Evolutionary conservation across 2,797 vertebrate species (phyloP).

Genomic region (Dipus sagitta): DNA sequence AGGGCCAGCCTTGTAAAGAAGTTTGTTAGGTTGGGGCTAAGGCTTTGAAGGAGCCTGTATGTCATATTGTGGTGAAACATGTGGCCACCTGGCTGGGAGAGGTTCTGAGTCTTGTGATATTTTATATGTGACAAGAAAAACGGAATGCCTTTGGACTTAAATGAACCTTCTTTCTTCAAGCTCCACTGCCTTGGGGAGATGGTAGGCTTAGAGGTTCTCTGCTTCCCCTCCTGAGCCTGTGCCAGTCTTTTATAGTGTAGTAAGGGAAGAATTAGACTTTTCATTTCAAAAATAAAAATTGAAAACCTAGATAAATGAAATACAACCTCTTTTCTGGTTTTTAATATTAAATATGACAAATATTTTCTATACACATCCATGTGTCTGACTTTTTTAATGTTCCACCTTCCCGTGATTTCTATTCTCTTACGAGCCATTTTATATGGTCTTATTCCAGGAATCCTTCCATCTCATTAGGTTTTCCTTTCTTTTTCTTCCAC

Average conservation of each 20-base stretch:
- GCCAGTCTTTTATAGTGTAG: not conserved
- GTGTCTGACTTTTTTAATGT: constrained; percentile 6
- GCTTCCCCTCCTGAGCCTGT: not conserved
- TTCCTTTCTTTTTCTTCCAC: constrained; percentile 39
- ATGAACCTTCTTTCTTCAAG: constrained; percentile 23
- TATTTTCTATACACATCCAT: not conserved
- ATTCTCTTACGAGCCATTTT: constrained; percentile 12
- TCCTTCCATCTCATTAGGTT: constrained; percentile 55
- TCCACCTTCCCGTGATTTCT: constrained; percentile 30
- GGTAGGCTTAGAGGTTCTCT: not conserved
- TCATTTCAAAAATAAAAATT: constrained; percentile 54
- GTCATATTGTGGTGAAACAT: not conserved
- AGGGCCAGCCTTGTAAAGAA: not conserved
- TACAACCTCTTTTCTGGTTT: not conserved
- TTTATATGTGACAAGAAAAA: constrained; percentile 1
- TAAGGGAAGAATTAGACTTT: constrained; percentile 24
- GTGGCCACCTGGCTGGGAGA: not conserved
- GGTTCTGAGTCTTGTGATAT: not conserved
- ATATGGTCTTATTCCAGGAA: constrained; percentile 62
- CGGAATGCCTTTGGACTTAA: not conserved
- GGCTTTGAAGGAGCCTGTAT: not conserved
- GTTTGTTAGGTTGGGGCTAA: not conserved
- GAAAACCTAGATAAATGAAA: constrained; percentile 41
- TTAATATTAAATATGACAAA: constrained; percentile 23
- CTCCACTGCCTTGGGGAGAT: not conserved